These are phyloP conservation scores for Kradibia gibbosae DNA, from an alignment of 1,140 invertebrate species.

Conservation along the genomic window DNA sequence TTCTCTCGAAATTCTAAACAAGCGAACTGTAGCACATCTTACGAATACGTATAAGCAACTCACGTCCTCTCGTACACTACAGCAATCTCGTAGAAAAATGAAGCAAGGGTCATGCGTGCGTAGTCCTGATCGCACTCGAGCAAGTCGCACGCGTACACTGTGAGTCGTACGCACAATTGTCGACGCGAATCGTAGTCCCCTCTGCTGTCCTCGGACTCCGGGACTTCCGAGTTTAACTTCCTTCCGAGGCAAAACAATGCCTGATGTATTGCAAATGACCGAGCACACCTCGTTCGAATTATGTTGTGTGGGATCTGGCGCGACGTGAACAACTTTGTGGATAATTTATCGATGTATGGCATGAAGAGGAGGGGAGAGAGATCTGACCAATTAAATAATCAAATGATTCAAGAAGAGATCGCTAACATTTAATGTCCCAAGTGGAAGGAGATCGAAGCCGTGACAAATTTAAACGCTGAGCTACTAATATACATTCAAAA, in stretches of 20 bases:
- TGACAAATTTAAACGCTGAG: background rate
- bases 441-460: background rate
- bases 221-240: slow-evolving; percentile 69
- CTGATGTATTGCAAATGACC: slow-evolving; percentile 53
- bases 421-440: background rate
- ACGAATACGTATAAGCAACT: background rate
- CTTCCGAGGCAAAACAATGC: slow-evolving; percentile 60
- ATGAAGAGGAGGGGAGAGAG: background rate
- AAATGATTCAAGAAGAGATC: slow-evolving; percentile 15
- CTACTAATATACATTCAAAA: too few relatives aligned
- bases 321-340: too few relatives aligned
- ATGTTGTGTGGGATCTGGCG: slow-evolving; percentile 50
- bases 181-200: background rate
- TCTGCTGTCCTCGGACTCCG: slow-evolving; percentile 55
- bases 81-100: too few relatives aligned
- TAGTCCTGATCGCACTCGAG: background rate
- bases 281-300: slow-evolving; percentile 44
- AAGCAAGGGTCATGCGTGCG: background rate
- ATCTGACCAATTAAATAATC: slow-evolving; percentile 13
- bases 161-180: background rate
- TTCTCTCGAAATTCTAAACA: too few relatives aligned
- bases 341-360: too few relatives aligned
- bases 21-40: too few relatives aligned
- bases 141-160: background rate
- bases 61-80: too few relatives aligned